Evolutionary conservation across 2,797 vertebrate genomes (phyloP).

Genomic region (Anisognathus igniventris): DNA sequence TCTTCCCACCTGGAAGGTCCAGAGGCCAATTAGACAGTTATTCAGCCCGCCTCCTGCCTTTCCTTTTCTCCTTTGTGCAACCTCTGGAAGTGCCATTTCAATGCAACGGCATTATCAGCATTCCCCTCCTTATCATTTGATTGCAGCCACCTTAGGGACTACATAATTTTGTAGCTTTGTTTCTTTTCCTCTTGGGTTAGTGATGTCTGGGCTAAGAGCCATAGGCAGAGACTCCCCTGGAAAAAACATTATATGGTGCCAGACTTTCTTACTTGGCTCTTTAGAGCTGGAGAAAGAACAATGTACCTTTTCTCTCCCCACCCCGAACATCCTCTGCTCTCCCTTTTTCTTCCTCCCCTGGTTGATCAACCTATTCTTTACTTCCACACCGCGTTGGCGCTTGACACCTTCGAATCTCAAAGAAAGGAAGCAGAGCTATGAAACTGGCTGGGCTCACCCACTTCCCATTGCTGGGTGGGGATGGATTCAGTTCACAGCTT

Average conservation of each 20-base stretch:
- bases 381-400: neutral
- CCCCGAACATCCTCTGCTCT: slow-evolving; percentile 15
- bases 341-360: neutral
- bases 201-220: slow-evolving; percentile 32
- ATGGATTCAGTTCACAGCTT: neutral
- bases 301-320: slow-evolving; percentile 30
- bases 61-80: neutral
- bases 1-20: neutral
- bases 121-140: slow-evolving; percentile 17
- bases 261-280: slow-evolving; percentile 20
- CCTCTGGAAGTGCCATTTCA: slow-evolving; percentile 6
- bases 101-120: neutral
- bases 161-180: slow-evolving; percentile 43
- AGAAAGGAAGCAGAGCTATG: slow-evolving; percentile 57
- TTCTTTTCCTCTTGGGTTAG: slow-evolving; percentile 34
- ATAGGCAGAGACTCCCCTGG: slow-evolving; percentile 9
- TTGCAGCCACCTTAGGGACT: slow-evolving; percentile 12
- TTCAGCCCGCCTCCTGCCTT: neutral
- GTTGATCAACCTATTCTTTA: slow-evolving; percentile 21
- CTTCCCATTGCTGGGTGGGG: slow-evolving; percentile 53
- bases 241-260: slow-evolving; percentile 38
- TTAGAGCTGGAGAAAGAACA: slow-evolving; percentile 13
- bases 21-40: neutral
- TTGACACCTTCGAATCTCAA: slow-evolving; percentile 17
- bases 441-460: slow-evolving; percentile 18